Evolutionary conservation across 2,797 vertebrate genomes (phyloP), one percentile per base, ranked within the genome.

Genomic region (Pelochelys cantorii): DNA sequence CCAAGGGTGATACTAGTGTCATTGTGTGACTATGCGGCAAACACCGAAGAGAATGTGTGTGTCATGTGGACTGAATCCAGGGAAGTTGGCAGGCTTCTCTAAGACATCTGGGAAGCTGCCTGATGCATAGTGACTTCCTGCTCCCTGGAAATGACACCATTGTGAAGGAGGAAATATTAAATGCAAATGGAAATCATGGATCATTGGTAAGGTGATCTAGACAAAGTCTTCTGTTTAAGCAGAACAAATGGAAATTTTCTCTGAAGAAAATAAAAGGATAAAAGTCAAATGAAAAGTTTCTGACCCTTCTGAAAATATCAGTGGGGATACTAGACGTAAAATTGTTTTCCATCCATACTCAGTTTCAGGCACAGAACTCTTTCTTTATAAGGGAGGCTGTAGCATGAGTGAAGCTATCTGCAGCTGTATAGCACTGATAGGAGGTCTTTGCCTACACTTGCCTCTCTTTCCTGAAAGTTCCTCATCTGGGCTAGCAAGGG

Each of bases 31-130:
- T 92, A 84, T 1, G 2, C 90, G 91, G 91, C 42, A 75, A 93
- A 87, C 81, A 92, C 77, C 85, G 88, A 94, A 85, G 62, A 42
- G 3, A 89, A 92, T 81, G 68, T 71, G 56, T 53, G 78, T 55
- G 65, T 31, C 3, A 1, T 48, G 34, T 82, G 95, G 88, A 92
- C 85, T 93, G 95, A 96, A 52, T 62, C 42, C 71, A 83, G 4
- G 14, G 87, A 89, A 90, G 57, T 95, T 95, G 91, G 79, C 94
- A 96, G 86, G 74, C 92, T 92, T 90, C 87, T 95, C 65, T 84
- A 54, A 93, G 75, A 18, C 0, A 7, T 78, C 89, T 95, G 91
- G 92, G 75, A 95, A 96, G 84, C 86, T 95, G 92, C 91, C 83
- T 79, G 86, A 95, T 95, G 82, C 93, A 87, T 78, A 93, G 91